A percentile compares a stretch with the other conserved stretches of the same genome.
These are phyloP conservation scores for zebrafish (Danio rerio) DNA, from an alignment of 2,113 vertebrate species.

Conservation along the genomic window GRCz12tu NC_133190.1:20189501-20190000, in stretches of 20 bases:
- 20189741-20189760: conserved; percentile 23
- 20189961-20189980: not conserved
- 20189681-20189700: not conserved
- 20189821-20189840: not conserved
- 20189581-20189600: not conserved
- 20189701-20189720: conserved; percentile 32
- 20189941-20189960: not conserved
- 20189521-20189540: not conserved
- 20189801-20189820: not conserved
- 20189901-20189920: too few relatives aligned
- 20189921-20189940: not conserved
- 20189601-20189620: not conserved
- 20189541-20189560: not conserved
- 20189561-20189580: not conserved
- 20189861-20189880: too few relatives aligned
- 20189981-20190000: not conserved
- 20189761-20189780: not conserved
- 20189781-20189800: not conserved
- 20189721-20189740: conserved; percentile 54
- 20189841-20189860: too few relatives aligned
- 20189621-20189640: not conserved
- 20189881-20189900: too few relatives aligned
- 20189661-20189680: conserved; percentile 38
- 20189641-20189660: not conserved
- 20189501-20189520: not conserved